Evolutionary conservation across 2,888 invertebrate species (phyloP), one percentile per base, ranked within the genome.

Genomic region (Melanargia galathea): DNA sequence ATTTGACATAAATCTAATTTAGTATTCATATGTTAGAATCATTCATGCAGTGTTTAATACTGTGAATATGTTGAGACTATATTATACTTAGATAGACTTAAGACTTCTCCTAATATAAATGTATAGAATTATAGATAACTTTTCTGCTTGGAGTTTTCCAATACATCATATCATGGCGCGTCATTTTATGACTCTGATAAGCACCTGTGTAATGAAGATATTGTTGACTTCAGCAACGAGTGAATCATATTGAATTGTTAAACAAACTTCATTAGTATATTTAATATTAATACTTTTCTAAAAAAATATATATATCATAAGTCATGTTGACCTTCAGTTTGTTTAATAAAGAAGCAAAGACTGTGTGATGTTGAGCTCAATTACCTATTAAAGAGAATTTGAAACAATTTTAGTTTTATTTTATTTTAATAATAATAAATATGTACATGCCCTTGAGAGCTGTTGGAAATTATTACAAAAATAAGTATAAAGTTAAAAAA

Each of bases 401-500:
- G 68, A 76, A 75, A 79, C 71, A 75, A 82, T 79, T 75, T 77
- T 72, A 78, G 81, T 83, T 82, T 73, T 72, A 80, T 80, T 79
- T 79, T 71, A 77, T 76, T 79, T 74, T 77, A 62, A 68, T 59
- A 58, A 79, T 77, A 62, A 68, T 59, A 58, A 79, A 77, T 83
- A 86, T 87, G 79, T 87, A 89, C 87, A 87, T 72, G 77, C 75
- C 75, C 78, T 75, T 77, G 70, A 75, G 73, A 70, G 72, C 70
- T 74, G 77, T 48, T 74, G 72, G 71, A 81, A 81, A 79, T 75
- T 75, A 76, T 79, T 83, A 78, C 77, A 82, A 86, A 85, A 86
- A 86, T 82, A 84, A 82, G 78, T 83, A 83, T 82, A 86, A 85
- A 85, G 85, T 87, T 82, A 83, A 80, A 81, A 86, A 83, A 83